Evolutionary conservation across 2,113 vertebrate species (phyloP).

Genomic region (Tachycineta bicolor): DNA sequence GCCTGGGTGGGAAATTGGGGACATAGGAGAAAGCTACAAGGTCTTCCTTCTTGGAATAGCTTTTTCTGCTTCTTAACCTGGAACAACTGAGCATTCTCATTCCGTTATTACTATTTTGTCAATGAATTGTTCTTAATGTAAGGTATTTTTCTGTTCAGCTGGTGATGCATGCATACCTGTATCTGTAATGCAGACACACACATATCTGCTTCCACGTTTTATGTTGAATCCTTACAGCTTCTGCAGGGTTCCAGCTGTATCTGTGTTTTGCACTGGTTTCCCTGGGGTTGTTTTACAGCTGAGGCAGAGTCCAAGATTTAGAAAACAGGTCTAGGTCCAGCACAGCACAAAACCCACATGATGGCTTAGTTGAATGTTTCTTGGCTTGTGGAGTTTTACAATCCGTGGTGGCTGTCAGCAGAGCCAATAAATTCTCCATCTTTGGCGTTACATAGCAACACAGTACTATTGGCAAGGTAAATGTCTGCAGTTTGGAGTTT

Average conservation of each 20-base stretch:
- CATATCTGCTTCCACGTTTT: not conserved
- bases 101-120: not conserved
- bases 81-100: not conserved
- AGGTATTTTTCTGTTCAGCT: not conserved
- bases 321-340: not conserved
- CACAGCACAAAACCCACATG: not conserved
- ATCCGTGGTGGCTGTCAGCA: slow-evolving; percentile 28
- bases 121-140: not conserved
- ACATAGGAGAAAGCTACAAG: not conserved
- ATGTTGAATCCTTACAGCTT: not conserved
- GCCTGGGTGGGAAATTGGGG: not conserved
- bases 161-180: not conserved
- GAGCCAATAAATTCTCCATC: not conserved
- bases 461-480: not conserved
- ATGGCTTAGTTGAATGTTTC: not conserved
- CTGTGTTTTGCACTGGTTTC: not conserved
- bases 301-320: not conserved
- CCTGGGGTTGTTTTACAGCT: not conserved
- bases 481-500: not conserved
- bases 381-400: slow-evolving; percentile 2
- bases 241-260: not conserved
- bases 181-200: not conserved
- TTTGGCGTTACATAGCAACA: not conserved
- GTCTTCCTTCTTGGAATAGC: not conserved
- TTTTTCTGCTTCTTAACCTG: not conserved